Evolutionary conservation across 2,888 invertebrate genomes (phyloP).

Genomic region (Automeris io): DNA sequence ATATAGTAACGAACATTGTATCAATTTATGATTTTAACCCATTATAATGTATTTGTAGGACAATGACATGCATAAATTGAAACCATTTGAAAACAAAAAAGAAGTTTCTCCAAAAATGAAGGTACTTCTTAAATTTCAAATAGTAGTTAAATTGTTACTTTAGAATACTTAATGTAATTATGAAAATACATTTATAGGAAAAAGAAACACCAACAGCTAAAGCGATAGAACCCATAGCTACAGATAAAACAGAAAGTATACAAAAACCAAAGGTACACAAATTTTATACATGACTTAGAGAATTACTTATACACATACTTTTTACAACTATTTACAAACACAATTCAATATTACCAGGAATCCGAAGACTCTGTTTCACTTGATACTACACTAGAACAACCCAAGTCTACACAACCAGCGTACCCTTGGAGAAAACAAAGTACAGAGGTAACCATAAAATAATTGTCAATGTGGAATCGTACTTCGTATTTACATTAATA

Average conservation of each 20-base stretch:
- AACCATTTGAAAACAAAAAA: no score
- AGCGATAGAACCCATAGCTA: constrained; percentile 14
- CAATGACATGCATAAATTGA: no score
- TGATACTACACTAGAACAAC: constrained; percentile 18
- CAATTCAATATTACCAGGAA: constrained; percentile 12
- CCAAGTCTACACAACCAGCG: constrained; percentile 22
- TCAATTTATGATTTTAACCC: no score
- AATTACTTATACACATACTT: background rate
- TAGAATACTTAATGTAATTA: no score
- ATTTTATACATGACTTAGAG: background rate
- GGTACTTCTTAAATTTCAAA: background rate
- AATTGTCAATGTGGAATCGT: no score
- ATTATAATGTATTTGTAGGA: no score
- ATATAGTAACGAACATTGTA: constrained; percentile 4
- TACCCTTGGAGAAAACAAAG: constrained; percentile 37
- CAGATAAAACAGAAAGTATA: background rate
- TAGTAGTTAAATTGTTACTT: no score
- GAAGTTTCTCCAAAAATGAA: no score
- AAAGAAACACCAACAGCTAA: constrained; percentile 11
- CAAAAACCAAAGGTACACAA: background rate
- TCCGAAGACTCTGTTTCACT: constrained; percentile 14
- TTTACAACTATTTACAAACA: background rate
- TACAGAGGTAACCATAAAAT: constrained; percentile 20
- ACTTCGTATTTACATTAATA: background rate
- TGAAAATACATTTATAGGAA: no score